Percentiles rank a stretch among this genome's conserved stretches.
These are phyloP conservation scores for Prosapia bicincta DNA, from an alignment of 2,888 invertebrate species.

Conservation along the genomic window DNA sequence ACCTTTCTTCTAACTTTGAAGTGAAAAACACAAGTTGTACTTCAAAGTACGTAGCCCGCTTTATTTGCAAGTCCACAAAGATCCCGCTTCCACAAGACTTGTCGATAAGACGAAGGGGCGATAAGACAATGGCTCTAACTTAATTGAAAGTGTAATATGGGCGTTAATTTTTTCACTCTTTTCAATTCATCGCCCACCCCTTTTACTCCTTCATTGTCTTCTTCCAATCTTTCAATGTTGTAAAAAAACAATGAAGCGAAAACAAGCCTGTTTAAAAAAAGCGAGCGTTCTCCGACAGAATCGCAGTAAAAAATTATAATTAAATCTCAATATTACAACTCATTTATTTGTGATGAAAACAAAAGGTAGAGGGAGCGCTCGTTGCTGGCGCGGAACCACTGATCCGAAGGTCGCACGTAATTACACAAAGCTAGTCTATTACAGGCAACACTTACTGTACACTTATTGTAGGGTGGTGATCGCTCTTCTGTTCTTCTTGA, in stretches of 20 bases:
- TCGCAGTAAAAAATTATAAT: conserved; percentile 15
- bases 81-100: background rate
- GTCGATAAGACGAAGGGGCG: background rate
- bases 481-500: no score
- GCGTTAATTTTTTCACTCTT: conserved; percentile 27
- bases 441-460: no score
- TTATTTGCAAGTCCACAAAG: background rate
- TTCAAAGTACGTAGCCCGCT: background rate
- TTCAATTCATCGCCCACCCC: conserved; percentile 2
- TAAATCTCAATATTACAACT: conserved; percentile 24
- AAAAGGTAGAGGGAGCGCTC: no score
- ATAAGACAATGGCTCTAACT: conserved; percentile 20
- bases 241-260: conserved; percentile 23
- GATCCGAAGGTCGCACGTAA: no score
- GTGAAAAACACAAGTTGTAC: background rate
- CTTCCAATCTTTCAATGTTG: conserved; percentile 9
- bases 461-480: no score
- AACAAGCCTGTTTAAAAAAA: background rate
- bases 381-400: no score
- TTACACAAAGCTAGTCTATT: no score
- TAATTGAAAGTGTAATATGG: conserved; percentile 30
- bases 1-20: background rate
- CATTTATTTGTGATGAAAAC: no score
- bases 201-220: conserved; percentile 22
- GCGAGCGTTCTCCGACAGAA: background rate